Evolutionary conservation across 2,113 vertebrate species (phyloP).

Genomic region (Tupaia chinensis): DNA sequence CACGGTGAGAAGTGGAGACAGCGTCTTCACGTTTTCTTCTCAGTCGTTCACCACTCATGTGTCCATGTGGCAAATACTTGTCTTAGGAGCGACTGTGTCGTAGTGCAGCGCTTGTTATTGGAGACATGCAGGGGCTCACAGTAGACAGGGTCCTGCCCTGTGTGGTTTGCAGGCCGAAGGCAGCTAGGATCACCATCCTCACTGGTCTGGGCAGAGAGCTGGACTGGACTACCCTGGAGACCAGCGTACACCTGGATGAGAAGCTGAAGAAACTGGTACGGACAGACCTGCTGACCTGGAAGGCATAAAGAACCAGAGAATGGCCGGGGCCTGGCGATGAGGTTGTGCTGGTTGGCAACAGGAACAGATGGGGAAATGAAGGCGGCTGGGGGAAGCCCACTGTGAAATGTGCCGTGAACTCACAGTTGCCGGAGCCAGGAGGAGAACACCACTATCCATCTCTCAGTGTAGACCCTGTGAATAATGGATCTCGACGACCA

Average conservation of each 20-base stretch:
- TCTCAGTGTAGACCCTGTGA: not conserved
- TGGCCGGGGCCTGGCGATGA: not conserved
- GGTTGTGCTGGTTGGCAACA: no score
- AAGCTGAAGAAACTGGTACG: not conserved
- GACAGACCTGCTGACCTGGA: not conserved
- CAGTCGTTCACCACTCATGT: not conserved
- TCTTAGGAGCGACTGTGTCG: rapidly evolving
- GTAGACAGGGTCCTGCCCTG: rapidly evolving
- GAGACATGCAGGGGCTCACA: no score
- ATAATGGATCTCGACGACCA: not conserved
- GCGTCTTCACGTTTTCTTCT: not conserved
- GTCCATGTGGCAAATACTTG: not conserved
- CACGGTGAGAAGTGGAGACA: not conserved
- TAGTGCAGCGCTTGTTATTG: not conserved
- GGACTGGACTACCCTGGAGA: not conserved
- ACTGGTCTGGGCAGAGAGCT: not conserved
- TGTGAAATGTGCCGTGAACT: not conserved
- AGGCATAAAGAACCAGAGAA: not conserved
- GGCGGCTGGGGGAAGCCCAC: not conserved
- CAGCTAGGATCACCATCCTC: not conserved
- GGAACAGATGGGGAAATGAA: not conserved
- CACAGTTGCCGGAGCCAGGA: not conserved
- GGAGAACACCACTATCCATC: rapidly evolving
- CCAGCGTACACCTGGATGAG: not conserved
- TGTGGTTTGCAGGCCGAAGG: not conserved